Conservation (phyloP, 23 tunicate genomes). For the Oikopleura dioica region DNA sequence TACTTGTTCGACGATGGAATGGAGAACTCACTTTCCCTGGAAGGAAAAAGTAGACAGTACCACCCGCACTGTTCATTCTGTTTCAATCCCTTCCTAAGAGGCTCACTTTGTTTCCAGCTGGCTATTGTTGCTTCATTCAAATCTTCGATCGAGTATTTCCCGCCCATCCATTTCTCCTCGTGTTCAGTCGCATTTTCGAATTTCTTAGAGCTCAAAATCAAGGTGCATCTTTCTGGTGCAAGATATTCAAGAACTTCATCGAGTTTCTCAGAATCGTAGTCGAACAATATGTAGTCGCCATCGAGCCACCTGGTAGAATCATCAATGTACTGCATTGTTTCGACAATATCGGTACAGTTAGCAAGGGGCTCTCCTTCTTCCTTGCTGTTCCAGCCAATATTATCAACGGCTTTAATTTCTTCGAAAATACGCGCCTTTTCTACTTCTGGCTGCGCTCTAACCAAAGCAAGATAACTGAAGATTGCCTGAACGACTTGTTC, state of each 20-base stretch:
- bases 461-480: slow-evolving; percentile 29
- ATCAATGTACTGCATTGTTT: background rate
- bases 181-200: too few relatives aligned
- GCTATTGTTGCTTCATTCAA: slow-evolving; percentile 15
- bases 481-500: slow-evolving; percentile 7
- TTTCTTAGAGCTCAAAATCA: too few relatives aligned
- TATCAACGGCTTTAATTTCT: background rate
- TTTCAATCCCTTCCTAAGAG: too few relatives aligned
- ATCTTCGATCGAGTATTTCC: slow-evolving; percentile 23
- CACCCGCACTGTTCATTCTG: too few relatives aligned
- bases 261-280: background rate
- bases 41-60: too few relatives aligned
- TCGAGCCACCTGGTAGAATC: background rate
- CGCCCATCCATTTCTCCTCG: slow-evolving; percentile 49
- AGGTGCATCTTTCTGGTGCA: background rate
- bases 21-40: slow-evolving; percentile 16
- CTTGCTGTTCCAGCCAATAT: background rate
- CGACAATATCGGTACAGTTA: background rate
- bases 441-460: background rate
- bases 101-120: slow-evolving; percentile 26
- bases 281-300: background rate
- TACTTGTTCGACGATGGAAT: slow-evolving; percentile 39
- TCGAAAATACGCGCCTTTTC: background rate
- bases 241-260: background rate
- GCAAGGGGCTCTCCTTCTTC: background rate